Evolutionary conservation across 2,888 invertebrate genomes (phyloP), one percentile per base, ranked within the genome.

Genomic region (Temnothorax rugatulus): DNA sequence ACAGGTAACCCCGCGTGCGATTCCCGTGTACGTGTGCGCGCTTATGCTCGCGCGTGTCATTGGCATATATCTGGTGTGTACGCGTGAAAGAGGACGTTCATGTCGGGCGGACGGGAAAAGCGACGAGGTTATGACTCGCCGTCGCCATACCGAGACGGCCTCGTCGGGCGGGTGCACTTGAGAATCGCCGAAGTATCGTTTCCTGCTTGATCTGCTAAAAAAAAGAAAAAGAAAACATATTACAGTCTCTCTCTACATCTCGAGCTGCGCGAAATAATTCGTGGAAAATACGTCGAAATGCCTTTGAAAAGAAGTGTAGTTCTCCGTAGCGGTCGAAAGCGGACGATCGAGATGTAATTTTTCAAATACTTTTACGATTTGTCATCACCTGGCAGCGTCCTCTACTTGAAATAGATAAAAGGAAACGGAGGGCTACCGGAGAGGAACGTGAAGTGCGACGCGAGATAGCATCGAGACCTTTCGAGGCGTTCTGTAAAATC

Each of bases 41-140:
- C 34, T 34, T 29, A 34, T 29, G 15, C 3, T 47, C 47, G 47
- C n/a, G 18, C 29, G 47, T 47, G 47, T 68, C 66, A 68, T 47
- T 47, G 47, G 57, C 63, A 75, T 47, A n/a, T 54, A 54, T 54
- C 15, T 54, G 41, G 9, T 44, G 54, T 66, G 41, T 44, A 59
- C n/a, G 52, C 18, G 25, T 54, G 18, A 41, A 63, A 18, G 41
- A 64, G 38, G 21, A 41, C 47, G 21, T 63, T 18, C 47, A 9
- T 29, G 44, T 50, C 64, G 15, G 7, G 11, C 44, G 21, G 21
- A 54, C 50, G 25, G 15, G 59, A 63, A 75, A 59, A 41, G 41
- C 44, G 25, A 13, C 57, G 75, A 50, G 47, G 34, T 50, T 50
- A 64, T 47, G 38, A 76, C 44, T 66, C 21, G 64, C 8, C 64